These are phyloP conservation scores for Perithous albicinctus DNA, from an alignment of 2,888 invertebrate genomes.

Conservation along the genomic window DNA sequence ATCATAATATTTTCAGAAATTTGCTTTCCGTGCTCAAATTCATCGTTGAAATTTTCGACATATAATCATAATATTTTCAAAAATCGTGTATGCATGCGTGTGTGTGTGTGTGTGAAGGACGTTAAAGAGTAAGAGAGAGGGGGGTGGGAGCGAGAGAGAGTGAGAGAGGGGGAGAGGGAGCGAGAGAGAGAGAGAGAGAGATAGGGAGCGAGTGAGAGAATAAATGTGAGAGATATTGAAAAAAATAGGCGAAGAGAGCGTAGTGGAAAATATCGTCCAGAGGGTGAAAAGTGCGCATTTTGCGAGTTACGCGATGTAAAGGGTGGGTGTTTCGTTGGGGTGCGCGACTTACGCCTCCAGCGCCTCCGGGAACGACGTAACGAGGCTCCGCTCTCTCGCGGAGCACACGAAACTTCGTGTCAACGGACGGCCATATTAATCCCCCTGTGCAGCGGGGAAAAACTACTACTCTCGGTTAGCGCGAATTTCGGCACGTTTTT, in stretches of 20 bases:
- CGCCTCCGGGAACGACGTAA: slow-evolving; percentile 67
- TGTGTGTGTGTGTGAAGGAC: slow-evolving; percentile 39
- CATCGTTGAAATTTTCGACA: no score
- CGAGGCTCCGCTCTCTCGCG: slow-evolving; percentile 62
- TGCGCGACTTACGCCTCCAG: slow-evolving; percentile 63
- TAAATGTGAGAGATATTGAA: background rate
- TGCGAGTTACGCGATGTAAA: slow-evolving; percentile 51
- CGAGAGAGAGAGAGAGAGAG: slow-evolving; percentile 58
- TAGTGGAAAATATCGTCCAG: slow-evolving; percentile 49
- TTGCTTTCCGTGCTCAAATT: no score
- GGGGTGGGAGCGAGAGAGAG: slow-evolving; percentile 7
- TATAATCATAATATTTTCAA: slow-evolving; percentile 14
- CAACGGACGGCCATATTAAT: slow-evolving; percentile 77
- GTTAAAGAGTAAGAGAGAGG: slow-evolving; percentile 43
- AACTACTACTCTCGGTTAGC: background rate
- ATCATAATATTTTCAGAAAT: slow-evolving; percentile 20
- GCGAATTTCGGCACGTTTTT: slow-evolving; percentile 1
- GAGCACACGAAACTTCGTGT: slow-evolving; percentile 69
- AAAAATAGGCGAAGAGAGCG: slow-evolving; percentile 57
- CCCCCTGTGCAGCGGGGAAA: slow-evolving; percentile 66
- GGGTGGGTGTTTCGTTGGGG: slow-evolving; percentile 58
- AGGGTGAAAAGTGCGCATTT: slow-evolving; percentile 69
- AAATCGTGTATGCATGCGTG: slow-evolving; percentile 7
- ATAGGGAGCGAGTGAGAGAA: slow-evolving; percentile 21
- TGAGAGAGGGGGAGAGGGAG: slow-evolving; percentile 64